Evolutionary conservation across 2,888 invertebrate genomes (phyloP).

Genomic region (Spialia ferax): DNA sequence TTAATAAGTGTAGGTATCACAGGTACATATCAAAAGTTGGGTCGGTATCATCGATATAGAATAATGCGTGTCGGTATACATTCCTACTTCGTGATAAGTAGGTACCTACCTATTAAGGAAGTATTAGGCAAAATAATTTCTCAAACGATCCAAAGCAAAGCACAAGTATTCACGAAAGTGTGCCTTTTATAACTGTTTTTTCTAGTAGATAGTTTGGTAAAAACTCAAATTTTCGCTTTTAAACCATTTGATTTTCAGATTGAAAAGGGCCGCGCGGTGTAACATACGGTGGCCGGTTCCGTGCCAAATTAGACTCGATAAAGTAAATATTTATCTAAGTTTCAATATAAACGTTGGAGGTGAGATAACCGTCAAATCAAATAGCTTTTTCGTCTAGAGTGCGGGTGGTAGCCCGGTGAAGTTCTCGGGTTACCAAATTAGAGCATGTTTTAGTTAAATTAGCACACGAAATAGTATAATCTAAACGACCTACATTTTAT

Average conservation of each 20-base stretch:
- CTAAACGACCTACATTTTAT: background rate
- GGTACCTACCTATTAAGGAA: too few species aligned
- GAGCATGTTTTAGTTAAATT: constrained; percentile 22
- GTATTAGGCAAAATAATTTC: too few species aligned
- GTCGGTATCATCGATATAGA: too few species aligned
- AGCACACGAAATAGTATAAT: constrained; percentile 4
- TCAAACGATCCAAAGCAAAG: too few species aligned
- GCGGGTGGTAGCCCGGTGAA: constrained; percentile 69
- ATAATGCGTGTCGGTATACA: too few species aligned
- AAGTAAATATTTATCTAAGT: constrained; percentile 85
- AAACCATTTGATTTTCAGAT: constrained; percentile 49
- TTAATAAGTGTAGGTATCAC: too few species aligned
- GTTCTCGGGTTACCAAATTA: constrained; percentile 66
- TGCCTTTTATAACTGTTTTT: too few species aligned
- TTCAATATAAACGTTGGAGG: constrained; percentile 85
- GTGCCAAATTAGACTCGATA: constrained; percentile 85
- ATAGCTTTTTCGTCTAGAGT: constrained; percentile 79
- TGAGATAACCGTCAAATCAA: constrained; percentile 83
- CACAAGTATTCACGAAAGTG: too few species aligned
- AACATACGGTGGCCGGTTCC: constrained; percentile 65
- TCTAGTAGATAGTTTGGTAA: background rate
- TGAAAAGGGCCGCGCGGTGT: constrained; percentile 60
- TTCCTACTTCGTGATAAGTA: too few species aligned
- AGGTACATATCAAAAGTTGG: too few species aligned
- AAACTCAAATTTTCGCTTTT: constrained; percentile 2